Conservation (phyloP, 2,113 vertebrate species). For the Micronycteris hirsuta region DNA sequence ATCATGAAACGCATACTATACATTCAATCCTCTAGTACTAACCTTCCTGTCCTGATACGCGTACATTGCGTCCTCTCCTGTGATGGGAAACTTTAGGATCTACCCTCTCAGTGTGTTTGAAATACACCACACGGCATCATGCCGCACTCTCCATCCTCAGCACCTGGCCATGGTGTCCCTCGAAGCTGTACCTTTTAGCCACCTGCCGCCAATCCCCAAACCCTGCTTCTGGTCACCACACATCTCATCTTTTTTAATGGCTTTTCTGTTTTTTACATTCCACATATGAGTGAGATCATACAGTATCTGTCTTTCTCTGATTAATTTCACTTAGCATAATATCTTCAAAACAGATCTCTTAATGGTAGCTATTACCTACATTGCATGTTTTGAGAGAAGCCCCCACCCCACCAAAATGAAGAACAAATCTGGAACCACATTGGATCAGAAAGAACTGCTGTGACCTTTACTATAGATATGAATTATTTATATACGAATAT, state of each 20-base stretch:
- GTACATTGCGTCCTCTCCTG: neutral
- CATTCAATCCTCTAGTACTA: neutral
- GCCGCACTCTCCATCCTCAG: too few species aligned
- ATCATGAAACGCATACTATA: neutral
- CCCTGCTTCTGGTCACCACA: neutral
- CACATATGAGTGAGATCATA: neutral
- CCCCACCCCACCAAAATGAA: neutral
- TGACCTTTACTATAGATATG: neutral
- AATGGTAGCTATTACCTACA: neutral
- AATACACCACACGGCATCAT: neutral
- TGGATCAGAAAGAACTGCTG: neutral
- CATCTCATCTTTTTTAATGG: neutral
- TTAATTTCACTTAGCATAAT: neutral
- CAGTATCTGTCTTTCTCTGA: neutral
- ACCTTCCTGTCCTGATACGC: fast-evolving
- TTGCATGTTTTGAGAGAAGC: neutral
- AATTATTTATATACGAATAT: neutral
- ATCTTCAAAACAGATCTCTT: neutral
- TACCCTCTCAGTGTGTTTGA: neutral
- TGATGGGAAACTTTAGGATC: neutral
- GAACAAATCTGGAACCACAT: neutral
- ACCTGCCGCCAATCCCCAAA: neutral
- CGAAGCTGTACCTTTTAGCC: neutral
- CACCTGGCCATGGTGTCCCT: neutral
- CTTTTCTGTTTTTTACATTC: neutral